A percentile compares a stretch with the other conserved stretches of the same genome.
Conservation (phyloP, 2,797 vertebrate genomes). For the Helicolenus hilgendorfi region DNA sequence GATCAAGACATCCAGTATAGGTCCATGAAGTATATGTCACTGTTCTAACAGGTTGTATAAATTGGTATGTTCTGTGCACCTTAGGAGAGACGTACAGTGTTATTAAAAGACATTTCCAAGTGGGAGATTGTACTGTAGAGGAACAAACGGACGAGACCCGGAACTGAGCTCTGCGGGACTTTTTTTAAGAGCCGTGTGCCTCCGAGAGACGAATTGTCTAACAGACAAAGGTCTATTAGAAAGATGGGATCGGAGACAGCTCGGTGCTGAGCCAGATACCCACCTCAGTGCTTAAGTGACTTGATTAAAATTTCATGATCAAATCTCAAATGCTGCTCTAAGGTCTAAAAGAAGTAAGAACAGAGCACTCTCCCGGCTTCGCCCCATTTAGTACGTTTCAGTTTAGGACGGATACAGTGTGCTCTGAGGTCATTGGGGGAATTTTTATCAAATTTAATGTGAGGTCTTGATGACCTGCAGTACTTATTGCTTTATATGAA, state of each 20-base stretch:
- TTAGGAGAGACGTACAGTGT: not conserved
- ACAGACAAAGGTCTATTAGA: constrained; percentile 37
- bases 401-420: not conserved
- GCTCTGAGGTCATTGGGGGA: not conserved
- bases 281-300: constrained; percentile 47
- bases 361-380: constrained; percentile 5
- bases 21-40: not conserved
- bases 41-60: not conserved
- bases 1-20: not conserved
- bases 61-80: not conserved
- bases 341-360: constrained; percentile 52
- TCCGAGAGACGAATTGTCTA: constrained; percentile 16
- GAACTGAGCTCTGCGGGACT: constrained; percentile 22
- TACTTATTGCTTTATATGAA: not conserved
- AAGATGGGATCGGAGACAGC: constrained; percentile 32
- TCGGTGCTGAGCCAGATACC: constrained; percentile 15
- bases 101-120: not conserved
- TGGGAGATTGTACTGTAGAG: not conserved
- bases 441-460: constrained; percentile 10
- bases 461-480: not conserved
- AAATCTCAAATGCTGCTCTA: constrained; percentile 45
- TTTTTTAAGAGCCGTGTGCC: constrained; percentile 11
- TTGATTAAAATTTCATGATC: constrained; percentile 69
- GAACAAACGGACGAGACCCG: not conserved
- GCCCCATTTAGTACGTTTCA: not conserved